Percentiles rank a stretch among this genome's conserved stretches.
Conservation (phyloP, 2,797 vertebrate species). For the Dendrocincla fuliginosa region DNA sequence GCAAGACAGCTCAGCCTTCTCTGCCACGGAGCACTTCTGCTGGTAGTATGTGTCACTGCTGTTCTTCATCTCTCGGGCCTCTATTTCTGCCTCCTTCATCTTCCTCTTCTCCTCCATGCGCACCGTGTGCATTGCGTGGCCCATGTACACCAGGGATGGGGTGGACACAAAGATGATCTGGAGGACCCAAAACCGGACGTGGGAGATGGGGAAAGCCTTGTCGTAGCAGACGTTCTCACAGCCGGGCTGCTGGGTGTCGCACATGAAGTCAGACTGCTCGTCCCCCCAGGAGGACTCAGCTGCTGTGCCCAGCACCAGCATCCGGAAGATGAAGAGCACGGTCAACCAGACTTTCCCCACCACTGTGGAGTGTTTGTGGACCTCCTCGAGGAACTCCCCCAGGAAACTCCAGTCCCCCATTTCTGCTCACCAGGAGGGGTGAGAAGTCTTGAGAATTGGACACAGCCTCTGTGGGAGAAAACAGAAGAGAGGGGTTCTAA, state of each 20-base stretch:
- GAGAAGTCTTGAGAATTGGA: not conserved
- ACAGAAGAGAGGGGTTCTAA: not conserved
- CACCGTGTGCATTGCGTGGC: constrained; percentile 92
- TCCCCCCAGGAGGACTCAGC: constrained; percentile 98
- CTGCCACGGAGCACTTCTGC: constrained; percentile 79
- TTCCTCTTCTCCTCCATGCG: constrained; percentile 88
- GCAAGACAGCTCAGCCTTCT: constrained; percentile 69
- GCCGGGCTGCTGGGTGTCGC: constrained; percentile 92
- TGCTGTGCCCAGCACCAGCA: constrained; percentile 94
- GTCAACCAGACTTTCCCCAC: constrained; percentile 98
- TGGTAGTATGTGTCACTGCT: constrained; percentile 48
- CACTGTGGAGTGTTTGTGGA: constrained; percentile 97
- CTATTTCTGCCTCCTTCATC: constrained; percentile 79
- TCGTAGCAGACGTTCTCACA: constrained; percentile 97
- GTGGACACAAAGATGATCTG: constrained; percentile 99
- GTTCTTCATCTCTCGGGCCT: constrained; percentile 33
- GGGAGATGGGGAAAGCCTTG: constrained; percentile 95
- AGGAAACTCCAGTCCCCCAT: constrained; percentile 99
- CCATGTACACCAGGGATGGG: constrained; percentile 95
- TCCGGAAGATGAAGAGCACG: constrained; percentile 95
- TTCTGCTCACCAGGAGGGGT: constrained; percentile 57
- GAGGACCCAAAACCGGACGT: constrained; percentile 97
- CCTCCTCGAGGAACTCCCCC: constrained; percentile 95
- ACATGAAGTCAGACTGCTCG: constrained; percentile 94
- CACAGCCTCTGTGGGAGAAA: constrained; percentile 15